These are phyloP conservation scores for Zhuqinia jingwanae DNA, from an alignment of 2,888 invertebrate species.

Conservation along the genomic window DNA sequence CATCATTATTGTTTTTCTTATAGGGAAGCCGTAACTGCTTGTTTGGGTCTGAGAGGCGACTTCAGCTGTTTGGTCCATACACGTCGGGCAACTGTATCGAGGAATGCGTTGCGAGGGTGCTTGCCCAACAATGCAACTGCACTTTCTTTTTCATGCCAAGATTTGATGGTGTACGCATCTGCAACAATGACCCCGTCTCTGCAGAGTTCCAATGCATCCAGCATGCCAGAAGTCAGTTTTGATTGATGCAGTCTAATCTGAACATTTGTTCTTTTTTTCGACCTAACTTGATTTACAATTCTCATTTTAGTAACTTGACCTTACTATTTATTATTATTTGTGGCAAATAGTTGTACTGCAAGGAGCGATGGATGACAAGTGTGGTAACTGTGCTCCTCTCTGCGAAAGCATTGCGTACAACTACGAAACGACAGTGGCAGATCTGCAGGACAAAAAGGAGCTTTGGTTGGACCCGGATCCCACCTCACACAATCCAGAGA, in stretches of 20 bases:
- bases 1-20: too few relatives aligned
- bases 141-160: constrained; percentile 4
- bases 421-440: constrained; percentile 44
- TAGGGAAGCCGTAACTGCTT: constrained; percentile 57
- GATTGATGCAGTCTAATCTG: too few relatives aligned
- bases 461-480: constrained; percentile 16
- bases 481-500: too few relatives aligned
- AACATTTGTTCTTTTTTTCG: too few relatives aligned
- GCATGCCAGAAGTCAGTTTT: background rate
- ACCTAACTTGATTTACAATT: too few relatives aligned
- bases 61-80: constrained; percentile 69
- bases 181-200: background rate
- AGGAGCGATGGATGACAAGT: constrained; percentile 6
- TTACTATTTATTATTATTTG: background rate
- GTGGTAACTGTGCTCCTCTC: background rate
- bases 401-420: constrained; percentile 39
- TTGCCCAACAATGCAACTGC: background rate
- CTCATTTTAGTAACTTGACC: background rate
- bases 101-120: background rate
- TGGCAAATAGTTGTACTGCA: constrained; percentile 35
- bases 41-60: constrained; percentile 60
- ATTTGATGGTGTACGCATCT: background rate
- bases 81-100: constrained; percentile 48
- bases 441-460: background rate
- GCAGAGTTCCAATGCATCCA: background rate